These are phyloP conservation scores for Drosophila peninsularis DNA, from an alignment of 2,888 invertebrate genomes.

Conservation along the genomic window DNA sequence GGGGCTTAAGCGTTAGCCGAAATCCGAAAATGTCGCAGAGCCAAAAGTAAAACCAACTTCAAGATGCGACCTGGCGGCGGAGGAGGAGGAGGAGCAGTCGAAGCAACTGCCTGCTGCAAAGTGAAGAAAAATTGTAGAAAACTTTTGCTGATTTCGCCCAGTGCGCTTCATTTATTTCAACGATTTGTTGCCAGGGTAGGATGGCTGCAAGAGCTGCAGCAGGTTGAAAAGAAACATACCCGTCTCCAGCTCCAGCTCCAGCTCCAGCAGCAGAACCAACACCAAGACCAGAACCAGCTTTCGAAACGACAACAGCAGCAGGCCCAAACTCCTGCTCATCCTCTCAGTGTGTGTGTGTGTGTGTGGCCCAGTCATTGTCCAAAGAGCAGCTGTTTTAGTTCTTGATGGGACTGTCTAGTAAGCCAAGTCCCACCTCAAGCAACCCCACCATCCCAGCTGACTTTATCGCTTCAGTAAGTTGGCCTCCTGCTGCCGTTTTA, in stretches of 20 bases:
- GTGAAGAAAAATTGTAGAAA: conserved; percentile 78
- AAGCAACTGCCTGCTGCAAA: conserved; percentile 63
- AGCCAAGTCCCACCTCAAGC: conserved; percentile 19
- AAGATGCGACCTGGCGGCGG: conserved; percentile 10
- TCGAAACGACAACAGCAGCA: conserved; percentile 16
- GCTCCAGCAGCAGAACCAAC: background rate
- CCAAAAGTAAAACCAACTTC: conserved; percentile 63
- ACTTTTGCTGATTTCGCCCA: conserved; percentile 81
- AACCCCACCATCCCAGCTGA: conserved; percentile 38
- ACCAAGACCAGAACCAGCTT: conserved; percentile 29
- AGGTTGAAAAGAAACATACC: conserved; percentile 22
- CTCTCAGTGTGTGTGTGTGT: background rate
- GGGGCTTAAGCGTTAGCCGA: conserved; percentile 63
- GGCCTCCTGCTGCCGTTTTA: conserved; percentile 71
- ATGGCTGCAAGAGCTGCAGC: conserved; percentile 27
- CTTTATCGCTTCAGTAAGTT: conserved; percentile 78
- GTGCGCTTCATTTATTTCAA: conserved; percentile 81
- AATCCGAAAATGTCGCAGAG: conserved; percentile 77
- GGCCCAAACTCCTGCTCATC: conserved; percentile 15
- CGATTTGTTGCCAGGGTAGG: conserved; percentile 75
- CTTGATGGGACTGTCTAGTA: conserved; percentile 68
- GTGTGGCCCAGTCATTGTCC: conserved; percentile 59
- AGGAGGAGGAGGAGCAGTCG: background rate
- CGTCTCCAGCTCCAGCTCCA: background rate
- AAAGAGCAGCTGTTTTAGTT: conserved; percentile 79